Conservation (phyloP, 2,888 invertebrate genomes). For the Enoplolaimus lenunculus region DNA sequence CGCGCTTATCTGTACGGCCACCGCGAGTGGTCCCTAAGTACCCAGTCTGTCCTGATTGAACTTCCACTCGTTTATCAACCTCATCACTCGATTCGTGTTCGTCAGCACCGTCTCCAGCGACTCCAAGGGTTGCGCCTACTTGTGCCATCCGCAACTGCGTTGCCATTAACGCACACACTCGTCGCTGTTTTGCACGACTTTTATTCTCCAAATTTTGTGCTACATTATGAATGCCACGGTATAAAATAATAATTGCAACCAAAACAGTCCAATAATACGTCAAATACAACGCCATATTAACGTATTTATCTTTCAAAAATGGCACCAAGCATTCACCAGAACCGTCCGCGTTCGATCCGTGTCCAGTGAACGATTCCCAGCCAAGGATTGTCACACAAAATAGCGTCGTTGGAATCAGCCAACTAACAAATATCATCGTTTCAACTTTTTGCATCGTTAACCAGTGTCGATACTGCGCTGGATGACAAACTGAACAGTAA, state of each 20-base stretch:
- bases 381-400: conserved; percentile 40
- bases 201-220: conserved; percentile 22
- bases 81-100: background rate
- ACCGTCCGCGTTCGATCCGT: conserved; percentile 24
- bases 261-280: conserved; percentile 40
- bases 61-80: background rate
- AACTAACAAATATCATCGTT: conserved; percentile 33
- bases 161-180: conserved; percentile 17
- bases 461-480: conserved; percentile 39
- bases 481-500: conserved; percentile 33
- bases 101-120: background rate
- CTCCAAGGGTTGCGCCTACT: conserved; percentile 19
- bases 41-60: background rate
- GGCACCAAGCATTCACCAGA: conserved; percentile 18
- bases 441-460: conserved; percentile 62
- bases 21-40: background rate
- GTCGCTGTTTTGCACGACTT: conserved; percentile 20
- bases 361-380: conserved; percentile 33
- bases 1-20: background rate
- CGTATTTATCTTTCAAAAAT: conserved; percentile 26
- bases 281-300: conserved; percentile 40
- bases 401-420: conserved; percentile 36
- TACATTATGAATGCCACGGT: conserved; percentile 26
- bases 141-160: conserved; percentile 21
- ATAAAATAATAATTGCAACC: conserved; percentile 39